These are phyloP conservation scores for Rhynchotus rufescens DNA, from an alignment of 2,797 vertebrate species.

Conservation along the genomic window DNA sequence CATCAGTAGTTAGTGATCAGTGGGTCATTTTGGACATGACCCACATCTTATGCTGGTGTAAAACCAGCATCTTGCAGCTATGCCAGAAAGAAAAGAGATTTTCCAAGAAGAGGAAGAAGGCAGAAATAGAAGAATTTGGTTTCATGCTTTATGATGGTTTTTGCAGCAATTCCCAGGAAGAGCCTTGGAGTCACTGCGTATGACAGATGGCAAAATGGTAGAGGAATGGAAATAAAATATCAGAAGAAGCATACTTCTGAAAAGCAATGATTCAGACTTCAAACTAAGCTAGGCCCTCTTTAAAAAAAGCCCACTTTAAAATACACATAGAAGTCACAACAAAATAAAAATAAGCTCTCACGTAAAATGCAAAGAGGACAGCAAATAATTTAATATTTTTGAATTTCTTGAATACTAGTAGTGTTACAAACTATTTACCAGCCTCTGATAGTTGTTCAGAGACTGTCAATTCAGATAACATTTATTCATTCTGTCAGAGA, in stretches of 20 bases:
- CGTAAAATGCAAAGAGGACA: not conserved
- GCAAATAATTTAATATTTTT: fast-evolving
- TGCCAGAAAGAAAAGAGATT: not conserved
- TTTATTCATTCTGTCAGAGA: not conserved
- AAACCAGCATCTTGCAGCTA: not conserved
- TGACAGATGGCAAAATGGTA: not conserved
- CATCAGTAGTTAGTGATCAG: not conserved
- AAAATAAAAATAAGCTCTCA: not conserved
- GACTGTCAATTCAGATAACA: not conserved
- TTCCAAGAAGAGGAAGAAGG: not conserved
- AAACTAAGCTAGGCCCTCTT: not conserved
- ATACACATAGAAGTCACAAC: not conserved
- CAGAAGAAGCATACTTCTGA: not conserved
- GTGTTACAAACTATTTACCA: not conserved
- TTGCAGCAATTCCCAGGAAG: not conserved
- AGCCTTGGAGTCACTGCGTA: not conserved
- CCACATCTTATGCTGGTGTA: not conserved
- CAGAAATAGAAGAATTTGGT: not conserved
- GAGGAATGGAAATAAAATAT: not conserved
- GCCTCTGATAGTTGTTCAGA: not conserved
- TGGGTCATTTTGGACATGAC: no score
- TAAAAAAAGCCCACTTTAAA: not conserved
- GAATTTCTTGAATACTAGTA: not conserved
- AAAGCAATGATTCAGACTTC: not conserved
- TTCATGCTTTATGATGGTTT: not conserved